A percentile compares a stretch with the other conserved stretches of the same genome.
These are phyloP conservation scores for Oscheius sp. DNA, from an alignment of 1,140 invertebrate genomes.

Conservation along the genomic window DNA sequence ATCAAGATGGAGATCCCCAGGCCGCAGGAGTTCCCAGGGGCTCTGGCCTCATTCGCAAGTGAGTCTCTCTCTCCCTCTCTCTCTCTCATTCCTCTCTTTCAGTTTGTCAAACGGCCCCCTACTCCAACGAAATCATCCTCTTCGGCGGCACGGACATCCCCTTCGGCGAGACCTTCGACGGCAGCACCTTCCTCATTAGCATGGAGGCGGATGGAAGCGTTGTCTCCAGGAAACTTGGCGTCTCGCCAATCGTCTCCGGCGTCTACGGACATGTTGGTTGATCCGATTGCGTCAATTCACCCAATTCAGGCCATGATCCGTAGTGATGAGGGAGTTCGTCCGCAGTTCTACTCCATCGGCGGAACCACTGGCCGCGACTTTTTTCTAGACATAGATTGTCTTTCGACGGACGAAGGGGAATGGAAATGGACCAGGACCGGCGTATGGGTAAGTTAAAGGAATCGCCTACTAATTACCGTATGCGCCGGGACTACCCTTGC, in stretches of 20 bases:
- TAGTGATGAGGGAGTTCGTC: neutral
- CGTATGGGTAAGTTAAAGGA: neutral
- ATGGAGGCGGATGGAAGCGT: neutral
- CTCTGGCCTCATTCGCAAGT: constrained; percentile 25
- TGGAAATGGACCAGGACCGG: neutral
- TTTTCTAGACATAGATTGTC: constrained; percentile 8
- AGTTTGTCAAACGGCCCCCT: constrained; percentile 15
- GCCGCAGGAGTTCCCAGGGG: constrained; percentile 1
- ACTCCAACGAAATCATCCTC: constrained; percentile 7
- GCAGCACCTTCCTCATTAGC: constrained; percentile 1
- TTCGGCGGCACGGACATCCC: constrained; percentile 19
- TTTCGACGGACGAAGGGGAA: neutral
- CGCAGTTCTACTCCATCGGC: constrained; percentile 19
- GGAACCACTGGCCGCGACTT: constrained; percentile 17
- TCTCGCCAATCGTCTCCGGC: neutral
- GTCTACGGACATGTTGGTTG: constrained; percentile 23
- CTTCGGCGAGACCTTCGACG: neutral
- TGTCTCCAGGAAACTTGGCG: neutral
- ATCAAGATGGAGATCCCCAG: neutral
- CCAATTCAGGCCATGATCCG: constrained; percentile 8
- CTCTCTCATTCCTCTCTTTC: neutral
- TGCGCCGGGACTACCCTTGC: too few species aligned
- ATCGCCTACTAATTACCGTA: neutral
- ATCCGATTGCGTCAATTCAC: neutral
- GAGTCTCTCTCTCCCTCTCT: neutral